Evolutionary conservation across 1,140 invertebrate species (phyloP), one percentile per base, ranked within the genome.

Genomic region (Telenomus remus): DNA sequence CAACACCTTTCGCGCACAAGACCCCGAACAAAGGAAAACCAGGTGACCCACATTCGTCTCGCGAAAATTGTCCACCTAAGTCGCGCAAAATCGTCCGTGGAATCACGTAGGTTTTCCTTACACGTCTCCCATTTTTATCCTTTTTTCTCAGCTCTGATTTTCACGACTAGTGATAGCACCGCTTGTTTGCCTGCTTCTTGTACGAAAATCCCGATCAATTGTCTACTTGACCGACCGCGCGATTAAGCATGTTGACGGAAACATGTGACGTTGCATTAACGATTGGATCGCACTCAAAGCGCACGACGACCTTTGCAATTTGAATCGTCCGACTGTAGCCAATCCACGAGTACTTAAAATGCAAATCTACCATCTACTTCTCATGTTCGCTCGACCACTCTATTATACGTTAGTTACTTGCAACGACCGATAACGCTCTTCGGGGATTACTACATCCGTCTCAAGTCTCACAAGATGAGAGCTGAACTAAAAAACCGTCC

Each of bases 381-480:
- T 37, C 1, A 39, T 60, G 35, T 33, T 54, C 54, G 44, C 47
- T 19, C 48, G 16, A 46, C 10, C 8, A 47, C 35, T 47, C 9
- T 60, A 50, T 55, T 70, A 70, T 49, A 55, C 50, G 55, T 70
- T 70, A 61, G 57, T 61, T 61, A 49, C 56, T 70, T 61, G 56
- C 66, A 61, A 35, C 66, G 44, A 70, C 66, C 60, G 49, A 61
- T 70, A 1, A 27, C 57, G 60, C 42, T 37, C 57, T 19, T 11
- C 11, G n/a, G 50, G 66, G 50, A 70, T 61, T 61, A 55, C 60
- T 70, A 27, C 19, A 27, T 27, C 19, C 19, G 19, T 6, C 19
- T 6, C 6, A 1, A 27, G 19, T 27, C 19, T 27, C 2, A 27
- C 6, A 27, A 27, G 19, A 27, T 6, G 19, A 3, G 19, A n/a